phyloP scores from a whole-genome alignment of 2,797 vertebrate genomes.

The Leptatherina wallacei region DNA sequence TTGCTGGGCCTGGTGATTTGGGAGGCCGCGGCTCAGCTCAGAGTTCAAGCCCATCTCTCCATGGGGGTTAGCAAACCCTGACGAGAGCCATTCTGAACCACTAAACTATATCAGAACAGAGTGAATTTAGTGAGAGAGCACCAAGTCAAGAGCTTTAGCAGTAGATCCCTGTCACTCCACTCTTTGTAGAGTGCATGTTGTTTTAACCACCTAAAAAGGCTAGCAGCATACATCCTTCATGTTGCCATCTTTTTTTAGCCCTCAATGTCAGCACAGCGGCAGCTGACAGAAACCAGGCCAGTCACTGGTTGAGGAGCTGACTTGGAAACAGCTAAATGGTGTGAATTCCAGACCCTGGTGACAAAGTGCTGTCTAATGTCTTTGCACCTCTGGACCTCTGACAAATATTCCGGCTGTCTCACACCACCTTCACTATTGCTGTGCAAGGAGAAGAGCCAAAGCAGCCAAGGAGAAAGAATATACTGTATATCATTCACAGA shows the following conservation, averaged over 20 bases:
- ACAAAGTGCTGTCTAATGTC: constrained; percentile 84
- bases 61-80: constrained; percentile 64
- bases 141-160: constrained; percentile 69
- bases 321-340: constrained; percentile 75
- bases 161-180: constrained; percentile 41
- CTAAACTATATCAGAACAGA: constrained; percentile 75
- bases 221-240: constrained; percentile 59
- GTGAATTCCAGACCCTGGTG: constrained; percentile 79
- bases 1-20: constrained; percentile 75
- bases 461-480: constrained; percentile 47
- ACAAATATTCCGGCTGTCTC: constrained; percentile 74
- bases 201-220: constrained; percentile 82
- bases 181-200: constrained; percentile 63
- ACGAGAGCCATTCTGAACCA: constrained; percentile 67
- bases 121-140: constrained; percentile 58
- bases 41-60: constrained; percentile 73
- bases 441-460: constrained; percentile 31
- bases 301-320: constrained; percentile 74
- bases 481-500: constrained; percentile 58
- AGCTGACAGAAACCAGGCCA: constrained; percentile 80
- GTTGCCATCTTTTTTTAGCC: constrained; percentile 80
- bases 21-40: constrained; percentile 58
- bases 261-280: constrained; percentile 72
- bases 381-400: constrained; percentile 79
- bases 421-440: constrained; percentile 41